Percentiles rank a stretch among this genome's conserved stretches.
phyloP scores from a whole-genome alignment of 64 coral and sea anemone genomes.

The Stichodactyla helianthus region DNA sequence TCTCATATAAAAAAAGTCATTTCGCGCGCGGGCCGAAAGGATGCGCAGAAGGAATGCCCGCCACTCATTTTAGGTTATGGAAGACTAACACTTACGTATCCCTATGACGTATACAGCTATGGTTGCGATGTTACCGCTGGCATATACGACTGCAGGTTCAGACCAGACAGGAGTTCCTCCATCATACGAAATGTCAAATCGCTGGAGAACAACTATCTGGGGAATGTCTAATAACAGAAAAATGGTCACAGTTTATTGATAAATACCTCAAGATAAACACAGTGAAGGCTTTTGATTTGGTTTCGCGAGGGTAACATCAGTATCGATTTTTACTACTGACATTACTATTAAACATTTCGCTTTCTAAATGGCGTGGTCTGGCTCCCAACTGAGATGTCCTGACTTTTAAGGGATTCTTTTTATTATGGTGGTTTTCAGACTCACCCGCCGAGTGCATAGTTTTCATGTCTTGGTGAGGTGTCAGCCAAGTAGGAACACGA shows the following conservation, averaged over 20 bases:
- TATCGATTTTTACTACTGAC: no score
- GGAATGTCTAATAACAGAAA: constrained; percentile 34
- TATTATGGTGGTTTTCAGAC: background rate
- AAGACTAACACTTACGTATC: constrained; percentile 49
- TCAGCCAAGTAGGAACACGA: constrained; percentile 1
- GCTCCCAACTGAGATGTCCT: no score
- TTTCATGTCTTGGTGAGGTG: background rate
- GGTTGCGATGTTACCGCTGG: constrained; percentile 62
- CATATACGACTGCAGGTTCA: constrained; percentile 61
- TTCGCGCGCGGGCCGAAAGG: no score
- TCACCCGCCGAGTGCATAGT: constrained; percentile 1
- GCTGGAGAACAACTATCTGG: constrained; percentile 68
- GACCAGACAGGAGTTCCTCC: constrained; percentile 74
- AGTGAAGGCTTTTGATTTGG: no score
- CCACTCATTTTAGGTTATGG: no score
- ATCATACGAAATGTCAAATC: constrained; percentile 49
- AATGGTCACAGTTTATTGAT: background rate
- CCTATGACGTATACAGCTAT: constrained; percentile 67
- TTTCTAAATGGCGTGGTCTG: no score
- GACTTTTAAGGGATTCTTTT: no score
- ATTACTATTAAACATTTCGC: no score
- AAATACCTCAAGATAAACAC: background rate
- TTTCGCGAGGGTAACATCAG: no score
- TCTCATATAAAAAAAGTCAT: no score
- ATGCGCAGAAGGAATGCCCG: no score